These are phyloP conservation scores for Cydia pomonella DNA, from an alignment of 1,140 invertebrate species.

Conservation along the genomic window DNA sequence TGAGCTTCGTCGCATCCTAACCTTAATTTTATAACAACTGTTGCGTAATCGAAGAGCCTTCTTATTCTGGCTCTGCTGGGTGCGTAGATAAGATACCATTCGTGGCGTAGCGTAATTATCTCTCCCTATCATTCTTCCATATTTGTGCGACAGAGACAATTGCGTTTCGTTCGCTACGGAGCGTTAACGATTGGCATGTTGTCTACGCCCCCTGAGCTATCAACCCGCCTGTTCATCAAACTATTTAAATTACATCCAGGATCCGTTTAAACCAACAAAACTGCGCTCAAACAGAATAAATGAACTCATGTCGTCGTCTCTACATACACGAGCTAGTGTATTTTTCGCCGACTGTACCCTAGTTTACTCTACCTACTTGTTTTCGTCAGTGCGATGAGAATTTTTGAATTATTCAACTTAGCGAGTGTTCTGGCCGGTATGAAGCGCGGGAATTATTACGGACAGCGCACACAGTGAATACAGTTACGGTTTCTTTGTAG, in stretches of 20 bases:
- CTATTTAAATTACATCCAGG: neutral
- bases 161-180: no score
- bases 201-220: no score
- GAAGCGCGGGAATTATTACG: slow-evolving; percentile 38
- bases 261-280: neutral
- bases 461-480: slow-evolving; percentile 37
- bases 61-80: no score
- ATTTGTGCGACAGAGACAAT: no score
- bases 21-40: no score
- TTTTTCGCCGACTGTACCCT: slow-evolving; percentile 7
- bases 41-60: no score
- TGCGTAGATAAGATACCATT: no score
- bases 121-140: no score
- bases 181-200: no score
- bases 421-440: slow-evolving; percentile 49
- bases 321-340: neutral
- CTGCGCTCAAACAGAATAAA: slow-evolving; percentile 4
- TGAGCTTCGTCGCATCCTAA: no score
- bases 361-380: slow-evolving; percentile 40
- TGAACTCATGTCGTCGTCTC: neutral
- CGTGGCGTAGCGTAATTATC: no score
- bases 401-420: slow-evolving; percentile 69
- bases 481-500: slow-evolving; percentile 38
- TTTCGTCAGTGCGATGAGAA: slow-evolving; percentile 54
- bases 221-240: neutral